These are phyloP conservation scores for Halictus quadricinctus DNA, from an alignment of 2,888 invertebrate genomes.

Conservation along the genomic window DNA sequence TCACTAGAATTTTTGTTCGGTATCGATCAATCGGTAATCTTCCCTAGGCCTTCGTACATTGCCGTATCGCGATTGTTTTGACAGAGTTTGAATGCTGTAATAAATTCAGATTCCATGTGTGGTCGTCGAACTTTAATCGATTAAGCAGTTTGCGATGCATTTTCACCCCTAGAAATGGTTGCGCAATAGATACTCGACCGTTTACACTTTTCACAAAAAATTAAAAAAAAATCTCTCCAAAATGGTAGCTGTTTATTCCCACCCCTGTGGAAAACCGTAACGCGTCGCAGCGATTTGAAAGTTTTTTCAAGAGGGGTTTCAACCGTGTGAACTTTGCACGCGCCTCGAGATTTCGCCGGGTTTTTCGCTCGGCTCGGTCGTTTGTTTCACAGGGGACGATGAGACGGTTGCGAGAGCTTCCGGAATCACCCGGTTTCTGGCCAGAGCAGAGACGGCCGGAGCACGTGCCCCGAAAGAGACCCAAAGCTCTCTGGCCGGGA, in stretches of 20 bases:
- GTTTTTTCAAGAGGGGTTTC: background rate
- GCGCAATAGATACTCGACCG: no score
- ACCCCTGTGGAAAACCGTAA: background rate
- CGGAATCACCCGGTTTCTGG: conserved; percentile 49
- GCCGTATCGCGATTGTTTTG: background rate
- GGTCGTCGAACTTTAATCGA: no score
- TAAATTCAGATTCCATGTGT: no score
- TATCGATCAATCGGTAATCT: background rate
- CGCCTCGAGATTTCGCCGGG: conserved; percentile 27
- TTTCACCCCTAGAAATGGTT: no score
- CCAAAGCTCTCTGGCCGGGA: conserved; percentile 44
- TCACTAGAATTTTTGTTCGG: background rate
- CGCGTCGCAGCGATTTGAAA: background rate
- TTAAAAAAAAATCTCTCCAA: no score
- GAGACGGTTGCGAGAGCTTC: conserved; percentile 23
- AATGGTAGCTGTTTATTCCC: background rate
- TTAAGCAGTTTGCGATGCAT: no score
- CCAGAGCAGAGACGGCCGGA: conserved; percentile 10
- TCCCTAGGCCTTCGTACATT: background rate
- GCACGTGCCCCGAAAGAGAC: conserved; percentile 59
- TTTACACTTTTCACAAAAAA: no score
- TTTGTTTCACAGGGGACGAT: conserved; percentile 32
- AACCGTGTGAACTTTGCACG: background rate
- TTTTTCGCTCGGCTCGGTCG: background rate
- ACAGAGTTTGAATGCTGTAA: background rate